phyloP scores from a whole-genome alignment of 2,113 vertebrate genomes.

The Pachypanchax playfairii region DNA sequence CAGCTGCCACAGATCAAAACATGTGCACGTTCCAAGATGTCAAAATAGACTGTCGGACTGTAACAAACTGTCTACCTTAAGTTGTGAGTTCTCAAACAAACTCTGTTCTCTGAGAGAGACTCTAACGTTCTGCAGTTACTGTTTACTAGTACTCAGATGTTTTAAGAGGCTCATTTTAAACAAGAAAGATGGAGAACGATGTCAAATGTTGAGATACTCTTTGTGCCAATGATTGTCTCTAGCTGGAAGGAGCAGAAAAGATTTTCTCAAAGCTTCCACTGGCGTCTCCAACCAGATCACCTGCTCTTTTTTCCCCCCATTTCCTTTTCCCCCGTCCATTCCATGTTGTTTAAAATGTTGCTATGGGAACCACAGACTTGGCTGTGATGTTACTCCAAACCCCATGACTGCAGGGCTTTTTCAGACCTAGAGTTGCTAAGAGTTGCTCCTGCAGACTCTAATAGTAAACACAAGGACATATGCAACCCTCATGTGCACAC shows the following conservation, averaged over 20 bases:
- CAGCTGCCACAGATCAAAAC: slow-evolving; percentile 36
- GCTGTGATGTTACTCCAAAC: slow-evolving; percentile 53
- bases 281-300: slow-evolving; percentile 25
- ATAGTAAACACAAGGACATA: slow-evolving; percentile 64
- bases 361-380: slow-evolving; percentile 66
- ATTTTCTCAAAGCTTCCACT: slow-evolving; percentile 36
- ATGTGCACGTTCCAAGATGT: slow-evolving; percentile 35
- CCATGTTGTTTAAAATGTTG: slow-evolving; percentile 60
- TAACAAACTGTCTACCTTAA: background rate
- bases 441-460: slow-evolving; percentile 60
- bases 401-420: slow-evolving; percentile 62
- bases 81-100: background rate
- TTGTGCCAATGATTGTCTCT: background rate
- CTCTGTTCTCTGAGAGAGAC: background rate
- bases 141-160: too few relatives aligned
- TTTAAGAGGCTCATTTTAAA: slow-evolving; percentile 2
- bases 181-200: background rate
- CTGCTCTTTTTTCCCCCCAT: slow-evolving; percentile 43
- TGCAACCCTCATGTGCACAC: slow-evolving; percentile 50
- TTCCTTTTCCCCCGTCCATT: slow-evolving; percentile 34
- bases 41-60: slow-evolving; percentile 10
- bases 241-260: slow-evolving; percentile 23
- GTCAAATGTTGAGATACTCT: background rate
- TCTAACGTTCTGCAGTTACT: background rate
- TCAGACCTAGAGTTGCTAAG: slow-evolving; percentile 70